Conservation (phyloP, 2,888 invertebrate species). For the Dexiosoma caninum region DNA sequence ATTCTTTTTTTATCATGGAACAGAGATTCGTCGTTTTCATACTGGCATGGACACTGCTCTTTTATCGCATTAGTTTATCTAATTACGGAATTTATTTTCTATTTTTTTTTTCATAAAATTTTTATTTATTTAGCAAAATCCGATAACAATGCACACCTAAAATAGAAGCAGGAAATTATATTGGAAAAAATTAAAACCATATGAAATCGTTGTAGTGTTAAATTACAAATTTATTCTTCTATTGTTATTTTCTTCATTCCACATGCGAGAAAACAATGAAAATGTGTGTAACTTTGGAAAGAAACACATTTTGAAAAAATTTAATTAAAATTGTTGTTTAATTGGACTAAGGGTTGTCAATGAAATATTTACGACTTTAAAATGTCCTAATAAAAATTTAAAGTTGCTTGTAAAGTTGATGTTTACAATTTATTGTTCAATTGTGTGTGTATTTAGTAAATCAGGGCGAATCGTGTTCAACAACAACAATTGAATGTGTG, state of each 20-base stretch:
- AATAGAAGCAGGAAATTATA: constrained; percentile 24
- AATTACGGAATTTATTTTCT: constrained; percentile 38
- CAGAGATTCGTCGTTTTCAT: too few relatives aligned
- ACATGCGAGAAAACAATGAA: neutral
- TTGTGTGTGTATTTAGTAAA: neutral
- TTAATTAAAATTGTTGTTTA: constrained; percentile 5
- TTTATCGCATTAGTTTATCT: constrained; percentile 48
- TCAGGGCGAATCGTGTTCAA: neutral
- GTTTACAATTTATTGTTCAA: too few relatives aligned
- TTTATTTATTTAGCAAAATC: constrained; percentile 48
- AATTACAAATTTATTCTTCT: constrained; percentile 29
- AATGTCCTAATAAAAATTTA: neutral
- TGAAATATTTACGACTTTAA: neutral
- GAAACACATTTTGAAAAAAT: neutral
- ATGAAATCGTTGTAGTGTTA: constrained; percentile 49
- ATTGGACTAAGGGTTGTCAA: neutral
- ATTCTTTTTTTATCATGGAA: too few relatives aligned
- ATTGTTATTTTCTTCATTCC: neutral
- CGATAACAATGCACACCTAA: constrained; percentile 41
- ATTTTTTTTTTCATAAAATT: neutral
- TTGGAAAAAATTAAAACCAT: constrained; percentile 6
- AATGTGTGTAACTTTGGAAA: neutral
- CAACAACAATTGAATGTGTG: neutral
- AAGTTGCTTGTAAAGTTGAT: neutral
- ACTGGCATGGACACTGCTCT: too few relatives aligned